A percentile compares a stretch with the other conserved stretches of the same genome.
These are phyloP conservation scores for Carlito syrichta DNA, from an alignment of 2,113 vertebrate species.

Conservation along the genomic window DNA sequence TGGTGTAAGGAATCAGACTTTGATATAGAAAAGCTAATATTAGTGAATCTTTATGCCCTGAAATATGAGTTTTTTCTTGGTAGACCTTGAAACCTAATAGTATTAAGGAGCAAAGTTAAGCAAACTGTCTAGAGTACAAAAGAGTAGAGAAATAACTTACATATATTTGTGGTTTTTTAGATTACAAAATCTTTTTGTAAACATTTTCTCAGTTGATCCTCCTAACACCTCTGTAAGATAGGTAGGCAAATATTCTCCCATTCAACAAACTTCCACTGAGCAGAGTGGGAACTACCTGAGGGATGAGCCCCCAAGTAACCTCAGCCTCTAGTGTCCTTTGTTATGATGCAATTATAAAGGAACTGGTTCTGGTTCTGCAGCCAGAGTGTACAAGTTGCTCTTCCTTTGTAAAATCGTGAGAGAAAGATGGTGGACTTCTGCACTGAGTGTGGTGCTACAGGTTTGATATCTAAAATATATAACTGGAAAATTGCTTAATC, in stretches of 20 bases:
- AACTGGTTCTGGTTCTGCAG: background rate
- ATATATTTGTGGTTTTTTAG: background rate
- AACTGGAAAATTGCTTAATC: background rate
- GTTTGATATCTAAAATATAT: slow-evolving; percentile 1
- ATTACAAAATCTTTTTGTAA: background rate
- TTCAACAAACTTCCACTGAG: background rate
- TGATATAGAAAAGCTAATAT: background rate
- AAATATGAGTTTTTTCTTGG: slow-evolving; percentile 6
- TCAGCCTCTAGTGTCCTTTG: background rate
- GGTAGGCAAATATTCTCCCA: background rate
- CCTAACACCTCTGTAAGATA: background rate
- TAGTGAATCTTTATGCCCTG: background rate
- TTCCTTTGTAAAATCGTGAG: background rate
- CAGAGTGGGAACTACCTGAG: background rate
- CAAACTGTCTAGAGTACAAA: background rate
- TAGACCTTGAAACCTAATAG: background rate
- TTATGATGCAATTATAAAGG: background rate
- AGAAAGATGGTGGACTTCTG: background rate
- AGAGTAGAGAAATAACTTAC: background rate
- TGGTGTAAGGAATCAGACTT: background rate
- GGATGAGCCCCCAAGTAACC: background rate
- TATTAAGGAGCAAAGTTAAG: background rate
- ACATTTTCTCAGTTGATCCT: background rate
- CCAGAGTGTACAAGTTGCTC: background rate
- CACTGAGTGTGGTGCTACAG: background rate